Percentiles rank a stretch among this genome's conserved stretches.
Evolutionary conservation across 1,140 invertebrate species (phyloP).

Genomic region (Nomia melanderi): DNA sequence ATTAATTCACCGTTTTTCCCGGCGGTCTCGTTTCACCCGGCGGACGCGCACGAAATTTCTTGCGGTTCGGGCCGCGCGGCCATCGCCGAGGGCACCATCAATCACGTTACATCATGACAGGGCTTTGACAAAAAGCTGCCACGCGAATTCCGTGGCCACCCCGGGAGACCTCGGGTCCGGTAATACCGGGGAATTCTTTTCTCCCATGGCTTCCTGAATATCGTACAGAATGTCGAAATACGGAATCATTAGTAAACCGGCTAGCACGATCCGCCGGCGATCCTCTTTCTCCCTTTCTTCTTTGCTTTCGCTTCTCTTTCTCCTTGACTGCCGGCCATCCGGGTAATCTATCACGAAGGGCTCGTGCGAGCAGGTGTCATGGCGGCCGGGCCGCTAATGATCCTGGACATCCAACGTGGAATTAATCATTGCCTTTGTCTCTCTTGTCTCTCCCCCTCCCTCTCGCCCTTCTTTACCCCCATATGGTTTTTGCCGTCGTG

Average conservation of each 20-base stretch:
- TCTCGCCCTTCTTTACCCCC: too few species aligned
- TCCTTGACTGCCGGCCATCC: conserved; percentile 42
- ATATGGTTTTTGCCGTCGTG: conserved; percentile 64
- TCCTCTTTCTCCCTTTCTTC: conserved; percentile 34
- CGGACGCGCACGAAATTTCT: conserved; percentile 35
- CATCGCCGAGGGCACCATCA: conserved; percentile 49
- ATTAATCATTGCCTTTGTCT: conserved; percentile 78
- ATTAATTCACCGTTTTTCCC: conserved; percentile 58
- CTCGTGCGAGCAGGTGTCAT: conserved; percentile 77
- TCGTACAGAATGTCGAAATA: conserved; percentile 73
- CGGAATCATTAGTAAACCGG: conserved; percentile 77
- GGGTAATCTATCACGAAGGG: conserved; percentile 78
- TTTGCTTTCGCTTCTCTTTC: too few species aligned
- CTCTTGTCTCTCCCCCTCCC: conserved; percentile 17
- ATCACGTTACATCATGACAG: conserved; percentile 66
- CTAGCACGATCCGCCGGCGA: conserved; percentile 62
- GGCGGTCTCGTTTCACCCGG: conserved; percentile 31
- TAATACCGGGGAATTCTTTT: conserved; percentile 58
- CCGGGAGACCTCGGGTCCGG: conserved; percentile 42
- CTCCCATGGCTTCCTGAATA: conserved; percentile 69
- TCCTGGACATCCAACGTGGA: conserved; percentile 74
- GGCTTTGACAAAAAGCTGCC: conserved; percentile 70
- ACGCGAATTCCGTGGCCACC: conserved; percentile 67
- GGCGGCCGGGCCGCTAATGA: conserved; percentile 74
- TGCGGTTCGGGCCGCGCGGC: conserved; percentile 36